phyloP scores from a whole-genome alignment of 92 coral and sea anemone genomes.

The Siderastrea radians region DNA sequence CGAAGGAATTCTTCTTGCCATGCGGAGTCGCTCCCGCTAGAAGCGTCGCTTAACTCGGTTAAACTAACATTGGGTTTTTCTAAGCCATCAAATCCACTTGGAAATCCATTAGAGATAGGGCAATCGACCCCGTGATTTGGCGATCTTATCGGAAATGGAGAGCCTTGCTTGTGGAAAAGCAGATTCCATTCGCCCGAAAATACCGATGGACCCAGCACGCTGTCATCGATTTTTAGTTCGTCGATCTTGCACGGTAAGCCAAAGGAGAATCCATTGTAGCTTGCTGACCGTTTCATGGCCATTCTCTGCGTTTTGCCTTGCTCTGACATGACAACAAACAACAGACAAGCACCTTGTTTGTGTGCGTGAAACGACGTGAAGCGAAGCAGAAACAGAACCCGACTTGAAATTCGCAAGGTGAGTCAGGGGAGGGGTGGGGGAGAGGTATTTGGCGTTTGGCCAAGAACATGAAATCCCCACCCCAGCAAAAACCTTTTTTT shows the following conservation, averaged over 20 bases:
- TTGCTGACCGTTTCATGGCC: constrained; percentile 45
- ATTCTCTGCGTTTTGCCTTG: constrained; percentile 32
- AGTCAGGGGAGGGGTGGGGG: neutral
- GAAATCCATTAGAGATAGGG: constrained; percentile 28
- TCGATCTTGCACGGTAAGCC: constrained; percentile 24
- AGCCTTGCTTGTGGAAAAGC: constrained; percentile 8
- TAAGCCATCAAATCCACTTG: constrained; percentile 8
- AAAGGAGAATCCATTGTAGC: constrained; percentile 38
- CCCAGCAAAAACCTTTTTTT: no score
- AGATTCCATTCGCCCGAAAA: constrained; percentile 30
- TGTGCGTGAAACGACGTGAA: neutral
- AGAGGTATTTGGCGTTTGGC: neutral
- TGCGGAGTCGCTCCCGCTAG: constrained; percentile 41
- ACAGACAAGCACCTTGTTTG: neutral
- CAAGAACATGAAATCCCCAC: neutral
- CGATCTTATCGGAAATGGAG: constrained; percentile 29
- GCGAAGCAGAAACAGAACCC: neutral
- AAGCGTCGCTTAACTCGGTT: constrained; percentile 50
- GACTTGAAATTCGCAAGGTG: neutral
- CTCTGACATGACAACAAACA: constrained; percentile 11
- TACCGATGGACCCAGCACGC: neutral
- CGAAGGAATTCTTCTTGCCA: constrained; percentile 55
- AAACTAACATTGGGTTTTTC: constrained; percentile 27
- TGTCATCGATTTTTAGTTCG: constrained; percentile 31
- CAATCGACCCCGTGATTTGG: constrained; percentile 39